Conservation (phyloP, 53 echinoderm and acorn worm genomes). For the Pentamera pediparva region DNA sequence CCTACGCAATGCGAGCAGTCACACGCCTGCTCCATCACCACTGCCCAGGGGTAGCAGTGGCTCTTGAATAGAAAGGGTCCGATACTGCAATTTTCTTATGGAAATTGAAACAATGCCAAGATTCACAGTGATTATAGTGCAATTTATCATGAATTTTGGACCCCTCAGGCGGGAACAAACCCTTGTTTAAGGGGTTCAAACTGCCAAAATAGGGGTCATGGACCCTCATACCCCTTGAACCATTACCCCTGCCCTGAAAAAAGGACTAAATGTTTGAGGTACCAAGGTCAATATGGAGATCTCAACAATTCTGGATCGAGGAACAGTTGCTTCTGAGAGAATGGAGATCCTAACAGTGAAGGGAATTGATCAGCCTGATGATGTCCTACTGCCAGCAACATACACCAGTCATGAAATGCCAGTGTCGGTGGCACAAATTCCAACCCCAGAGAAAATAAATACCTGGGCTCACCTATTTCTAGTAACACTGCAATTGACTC, state of each 20-base stretch:
- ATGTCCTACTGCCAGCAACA: slow-evolving; percentile 2
- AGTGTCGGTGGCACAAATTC: slow-evolving; percentile 46
- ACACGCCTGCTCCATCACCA: slow-evolving; percentile 4
- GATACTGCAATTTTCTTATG: no score
- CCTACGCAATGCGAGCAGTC: slow-evolving; percentile 26
- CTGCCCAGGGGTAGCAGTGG: no score
- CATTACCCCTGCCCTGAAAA: background rate
- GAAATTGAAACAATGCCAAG: no score
- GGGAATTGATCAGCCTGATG: background rate
- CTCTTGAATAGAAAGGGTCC: no score
- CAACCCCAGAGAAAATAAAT: slow-evolving; percentile 33
- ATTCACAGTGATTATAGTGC: no score
- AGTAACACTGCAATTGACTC: slow-evolving; percentile 24
- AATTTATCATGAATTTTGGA: no score
- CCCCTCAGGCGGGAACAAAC: no score
- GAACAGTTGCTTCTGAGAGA: slow-evolving; percentile 9
- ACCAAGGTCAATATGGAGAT: background rate
- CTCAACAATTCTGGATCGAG: slow-evolving; percentile 3
- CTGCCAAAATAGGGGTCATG: no score
- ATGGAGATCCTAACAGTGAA: background rate
- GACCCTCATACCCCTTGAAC: no score
- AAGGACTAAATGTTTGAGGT: background rate
- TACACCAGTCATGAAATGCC: slow-evolving; percentile 35
- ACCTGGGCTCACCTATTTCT: slow-evolving; percentile 40
- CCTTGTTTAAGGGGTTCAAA: no score